Percentiles rank a stretch among this genome's conserved stretches.
These are phyloP conservation scores for Aphelinus certus DNA, from an alignment of 1,140 invertebrate species.

Conservation along the genomic window DNA sequence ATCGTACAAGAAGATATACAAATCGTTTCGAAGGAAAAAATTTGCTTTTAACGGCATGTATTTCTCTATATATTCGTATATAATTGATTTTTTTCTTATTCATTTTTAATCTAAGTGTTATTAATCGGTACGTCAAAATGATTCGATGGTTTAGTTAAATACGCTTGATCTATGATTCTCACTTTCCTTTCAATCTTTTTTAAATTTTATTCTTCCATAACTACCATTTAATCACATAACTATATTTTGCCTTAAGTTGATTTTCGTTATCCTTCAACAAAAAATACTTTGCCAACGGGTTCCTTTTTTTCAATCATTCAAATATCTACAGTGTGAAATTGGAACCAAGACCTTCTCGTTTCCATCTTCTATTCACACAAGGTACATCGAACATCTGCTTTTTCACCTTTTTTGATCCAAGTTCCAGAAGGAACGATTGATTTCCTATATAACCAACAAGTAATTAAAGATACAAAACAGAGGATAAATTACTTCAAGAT, in stretches of 20 bases:
- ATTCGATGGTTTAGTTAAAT: constrained; percentile 12
- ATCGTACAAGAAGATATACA: constrained; percentile 34
- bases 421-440: background rate
- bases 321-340: constrained; percentile 33
- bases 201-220: background rate
- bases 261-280: constrained; percentile 4
- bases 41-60: constrained; percentile 16
- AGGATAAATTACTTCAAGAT: background rate
- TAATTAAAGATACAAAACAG: constrained; percentile 1
- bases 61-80: constrained; percentile 27
- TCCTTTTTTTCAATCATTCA: constrained; percentile 15
- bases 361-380: background rate
- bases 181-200: constrained; percentile 11
- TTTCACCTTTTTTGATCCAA: background rate
- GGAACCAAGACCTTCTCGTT: constrained; percentile 3
- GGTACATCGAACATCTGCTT: background rate
- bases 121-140: constrained; percentile 30
- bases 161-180: background rate
- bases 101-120: constrained; percentile 11
- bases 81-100: constrained; percentile 22
- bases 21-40: constrained; percentile 29
- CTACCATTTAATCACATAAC: background rate
- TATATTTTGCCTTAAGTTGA: constrained; percentile 2
- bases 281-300: constrained; percentile 18
- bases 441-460: background rate